These are phyloP conservation scores for Protodeltote pygarga DNA, from an alignment of 2,888 invertebrate genomes.

Conservation along the genomic window DNA sequence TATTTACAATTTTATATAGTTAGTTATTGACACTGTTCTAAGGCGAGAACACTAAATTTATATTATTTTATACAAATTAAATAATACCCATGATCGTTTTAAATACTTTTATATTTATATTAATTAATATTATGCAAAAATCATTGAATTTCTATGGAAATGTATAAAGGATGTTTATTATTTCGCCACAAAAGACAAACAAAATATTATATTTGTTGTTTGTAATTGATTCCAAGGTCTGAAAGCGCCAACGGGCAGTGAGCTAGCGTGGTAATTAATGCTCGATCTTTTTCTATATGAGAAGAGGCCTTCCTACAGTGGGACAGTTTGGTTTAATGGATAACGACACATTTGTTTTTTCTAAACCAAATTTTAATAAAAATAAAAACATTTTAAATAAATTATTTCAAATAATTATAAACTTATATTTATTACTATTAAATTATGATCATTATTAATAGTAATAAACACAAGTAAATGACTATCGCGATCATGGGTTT, in stretches of 20 bases:
- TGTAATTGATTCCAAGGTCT: too few species aligned
- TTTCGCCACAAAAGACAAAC: too few species aligned
- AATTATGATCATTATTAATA: too few species aligned
- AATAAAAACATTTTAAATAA: background rate
- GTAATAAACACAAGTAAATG: too few species aligned
- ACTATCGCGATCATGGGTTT: slow-evolving; percentile 9
- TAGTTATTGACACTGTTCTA: slow-evolving; percentile 70
- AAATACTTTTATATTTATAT: slow-evolving; percentile 7
- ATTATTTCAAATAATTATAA: background rate
- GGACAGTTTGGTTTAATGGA: too few species aligned
- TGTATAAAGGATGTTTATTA: too few species aligned
- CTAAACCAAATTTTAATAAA: background rate
- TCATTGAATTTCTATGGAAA: slow-evolving; percentile 8
- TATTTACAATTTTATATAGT: slow-evolving; percentile 61
- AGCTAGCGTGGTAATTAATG: too few species aligned
- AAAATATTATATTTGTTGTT: too few species aligned
- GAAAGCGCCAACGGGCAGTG: too few species aligned
- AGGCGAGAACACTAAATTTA: slow-evolving; percentile 58
- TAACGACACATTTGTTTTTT: too few species aligned
- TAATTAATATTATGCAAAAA: slow-evolving; percentile 22
- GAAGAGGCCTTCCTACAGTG: too few species aligned
- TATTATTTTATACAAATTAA: slow-evolving; percentile 29
- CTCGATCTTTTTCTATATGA: too few species aligned
- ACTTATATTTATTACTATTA: background rate
- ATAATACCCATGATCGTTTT: slow-evolving; percentile 24